These are phyloP conservation scores for Anticlea derivata DNA, from an alignment of 2,888 invertebrate species.

Conservation along the genomic window DNA sequence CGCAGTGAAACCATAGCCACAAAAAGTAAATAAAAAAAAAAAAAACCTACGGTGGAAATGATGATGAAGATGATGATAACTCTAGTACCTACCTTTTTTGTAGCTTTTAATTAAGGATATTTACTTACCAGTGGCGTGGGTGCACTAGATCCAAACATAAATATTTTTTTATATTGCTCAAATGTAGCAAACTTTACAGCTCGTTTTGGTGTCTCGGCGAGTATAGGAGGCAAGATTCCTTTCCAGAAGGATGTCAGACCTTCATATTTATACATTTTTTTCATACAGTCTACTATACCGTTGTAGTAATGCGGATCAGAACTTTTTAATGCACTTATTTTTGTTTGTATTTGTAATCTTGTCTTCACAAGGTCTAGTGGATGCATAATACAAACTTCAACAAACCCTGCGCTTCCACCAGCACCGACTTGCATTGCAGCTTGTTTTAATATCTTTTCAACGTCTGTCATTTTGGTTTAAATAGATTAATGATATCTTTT, in stretches of 20 bases:
- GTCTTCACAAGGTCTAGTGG: slow-evolving; percentile 97
- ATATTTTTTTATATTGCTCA: slow-evolving; percentile 95
- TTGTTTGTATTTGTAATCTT: slow-evolving; percentile 80
- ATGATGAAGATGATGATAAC: no score
- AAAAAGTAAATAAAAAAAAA: no score
- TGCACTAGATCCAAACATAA: slow-evolving; percentile 89
- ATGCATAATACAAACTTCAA: slow-evolving; percentile 98
- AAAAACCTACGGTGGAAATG: no score
- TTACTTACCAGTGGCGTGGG: slow-evolving; percentile 88
- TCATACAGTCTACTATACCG: slow-evolving; percentile 94
- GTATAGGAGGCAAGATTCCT: slow-evolving; percentile 95
- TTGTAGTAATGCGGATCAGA: slow-evolving; percentile 86
- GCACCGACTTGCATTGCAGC: slow-evolving; percentile 92
- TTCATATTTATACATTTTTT: slow-evolving; percentile 94
- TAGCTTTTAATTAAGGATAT: no score
- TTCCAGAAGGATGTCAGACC: slow-evolving; percentile 95
- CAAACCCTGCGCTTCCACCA: slow-evolving; percentile 96
- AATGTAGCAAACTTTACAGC: slow-evolving; percentile 97
- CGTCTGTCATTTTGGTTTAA: slow-evolving; percentile 60
- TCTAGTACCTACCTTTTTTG: no score
- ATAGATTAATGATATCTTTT: no score
- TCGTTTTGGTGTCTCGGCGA: slow-evolving; percentile 97
- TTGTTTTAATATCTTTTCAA: slow-evolving; percentile 84
- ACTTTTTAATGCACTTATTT: slow-evolving; percentile 40
- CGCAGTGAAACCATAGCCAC: no score